Evolutionary conservation across 1,140 invertebrate species (phyloP).

Genomic region (Camponotus pennsylvanicus): DNA sequence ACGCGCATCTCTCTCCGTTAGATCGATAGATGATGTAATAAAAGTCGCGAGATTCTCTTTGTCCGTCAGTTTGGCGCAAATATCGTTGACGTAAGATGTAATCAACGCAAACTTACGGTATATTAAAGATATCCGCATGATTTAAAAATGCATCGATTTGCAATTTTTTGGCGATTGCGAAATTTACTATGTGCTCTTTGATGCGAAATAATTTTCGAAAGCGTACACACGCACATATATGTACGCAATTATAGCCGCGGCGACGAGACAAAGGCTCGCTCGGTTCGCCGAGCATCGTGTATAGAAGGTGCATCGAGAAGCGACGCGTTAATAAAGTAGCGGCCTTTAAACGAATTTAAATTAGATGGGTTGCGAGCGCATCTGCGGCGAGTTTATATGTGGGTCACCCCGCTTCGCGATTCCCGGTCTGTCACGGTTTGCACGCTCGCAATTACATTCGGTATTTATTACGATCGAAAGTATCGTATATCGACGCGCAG

Average conservation of each 20-base stretch:
- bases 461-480: conserved; percentile 22
- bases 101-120: not conserved
- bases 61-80: not conserved
- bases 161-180: not conserved
- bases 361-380: conserved; percentile 62
- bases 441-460: not conserved
- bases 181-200: not conserved
- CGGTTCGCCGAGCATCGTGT: conserved; percentile 9
- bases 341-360: conserved; percentile 78
- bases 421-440: conserved; percentile 9
- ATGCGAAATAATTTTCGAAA: conserved; percentile 1
- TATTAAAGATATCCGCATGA: not conserved
- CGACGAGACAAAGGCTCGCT: conserved; percentile 40
- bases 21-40: conserved; percentile 41
- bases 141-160: not conserved
- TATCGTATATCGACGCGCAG: not conserved
- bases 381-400: conserved; percentile 68
- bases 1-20: not conserved
- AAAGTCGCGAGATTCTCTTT: conserved; percentile 6
- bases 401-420: conserved; percentile 66
- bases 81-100: not conserved
- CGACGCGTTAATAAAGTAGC: conserved; percentile 68
- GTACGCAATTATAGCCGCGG: not conserved
- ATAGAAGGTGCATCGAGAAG: conserved; percentile 45
- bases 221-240: not conserved